phyloP scores from a whole-genome alignment of 1,140 invertebrate species.

The Goniozus legneri region DNA sequence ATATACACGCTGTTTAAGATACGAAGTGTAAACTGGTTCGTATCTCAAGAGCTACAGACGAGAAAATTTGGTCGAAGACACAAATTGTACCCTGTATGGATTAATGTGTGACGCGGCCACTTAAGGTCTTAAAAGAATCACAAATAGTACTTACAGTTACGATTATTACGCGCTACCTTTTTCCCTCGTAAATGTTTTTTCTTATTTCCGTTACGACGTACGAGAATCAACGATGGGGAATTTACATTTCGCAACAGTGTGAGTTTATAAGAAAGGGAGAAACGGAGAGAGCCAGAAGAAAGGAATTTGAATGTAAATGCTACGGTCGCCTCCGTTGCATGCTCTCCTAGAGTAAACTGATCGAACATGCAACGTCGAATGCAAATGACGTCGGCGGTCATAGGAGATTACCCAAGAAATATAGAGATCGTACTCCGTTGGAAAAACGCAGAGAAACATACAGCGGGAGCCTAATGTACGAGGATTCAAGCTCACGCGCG shows the following conservation, averaged over 20 bases:
- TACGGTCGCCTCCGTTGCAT: conserved; percentile 26
- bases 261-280: too few relatives aligned
- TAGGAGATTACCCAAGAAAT: conserved; percentile 31
- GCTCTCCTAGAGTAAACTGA: conserved; percentile 34
- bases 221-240: conserved; percentile 22
- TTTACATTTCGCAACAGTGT: conserved; percentile 19
- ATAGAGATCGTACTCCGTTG: conserved; percentile 2
- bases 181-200: conserved; percentile 19
- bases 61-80: too few relatives aligned
- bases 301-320: conserved; percentile 34
- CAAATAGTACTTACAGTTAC: too few relatives aligned
- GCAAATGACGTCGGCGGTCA: conserved; percentile 30
- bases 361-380: conserved; percentile 34
- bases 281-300: conserved; percentile 18
- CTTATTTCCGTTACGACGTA: conserved; percentile 23
- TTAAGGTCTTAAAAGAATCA: too few relatives aligned
- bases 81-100: too few relatives aligned
- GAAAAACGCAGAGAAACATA: conserved; percentile 1
- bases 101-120: too few relatives aligned
- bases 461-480: conserved; percentile 6
- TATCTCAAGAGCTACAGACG: too few relatives aligned
- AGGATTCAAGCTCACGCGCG: conserved; percentile 22
- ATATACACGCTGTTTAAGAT: too few relatives aligned
- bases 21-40: too few relatives aligned
- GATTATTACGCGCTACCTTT: too few relatives aligned